Evolutionary conservation across 2,797 vertebrate species (phyloP), one percentile per base, ranked within the genome.

Genomic region (Gambusia yucatana): DNA sequence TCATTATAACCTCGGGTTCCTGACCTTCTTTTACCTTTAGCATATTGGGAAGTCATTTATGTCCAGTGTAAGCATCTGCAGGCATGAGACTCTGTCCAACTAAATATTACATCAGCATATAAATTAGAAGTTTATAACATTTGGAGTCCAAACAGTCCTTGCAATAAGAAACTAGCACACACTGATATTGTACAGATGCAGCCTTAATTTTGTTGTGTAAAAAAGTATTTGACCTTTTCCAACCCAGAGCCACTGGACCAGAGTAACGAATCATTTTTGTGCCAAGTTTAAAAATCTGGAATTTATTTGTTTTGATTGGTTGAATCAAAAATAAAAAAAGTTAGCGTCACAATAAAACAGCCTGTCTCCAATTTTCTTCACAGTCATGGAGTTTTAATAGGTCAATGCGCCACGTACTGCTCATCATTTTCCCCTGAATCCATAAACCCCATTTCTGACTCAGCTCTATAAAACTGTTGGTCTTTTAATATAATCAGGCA

Each of bases 381-480:
- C 30, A 16, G 59, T 30, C 59, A 33, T 59, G 55, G 36, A 39
- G 13, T 39, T 41, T 67, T 20, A 11, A 20, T 22, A 67, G 63
- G 36, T 41, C 0, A 41, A 39, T 22, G 63, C 20, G 20, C 4
- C 22, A 22, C 9, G 17, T 20, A 67, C 3, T 9, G 36, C 9
- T 33, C 9, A 41, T 67, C 39, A 10, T 41, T 67, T 41, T 17
- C 63, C 17, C 8, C 36, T 41, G 17, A 13, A 67, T 41, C 36
- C 20, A 41, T 41, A 67, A 65, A 65, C 63, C 63, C 36, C 7
- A 65, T 39, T 65, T 39, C 63, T 36, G 36, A 39, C 63, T 65
- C 36, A 67, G 63, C 39, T 67, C 36, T 67, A 22, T 67, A 67
- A 67, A 67, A 67, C 30, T 67, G 63, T 67, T 36, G 17, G 61